A percentile compares a stretch with the other conserved stretches of the same genome.
These are phyloP conservation scores for Phenacoccus solenopsis DNA, from an alignment of 1,140 invertebrate genomes.

Conservation along the genomic window DNA sequence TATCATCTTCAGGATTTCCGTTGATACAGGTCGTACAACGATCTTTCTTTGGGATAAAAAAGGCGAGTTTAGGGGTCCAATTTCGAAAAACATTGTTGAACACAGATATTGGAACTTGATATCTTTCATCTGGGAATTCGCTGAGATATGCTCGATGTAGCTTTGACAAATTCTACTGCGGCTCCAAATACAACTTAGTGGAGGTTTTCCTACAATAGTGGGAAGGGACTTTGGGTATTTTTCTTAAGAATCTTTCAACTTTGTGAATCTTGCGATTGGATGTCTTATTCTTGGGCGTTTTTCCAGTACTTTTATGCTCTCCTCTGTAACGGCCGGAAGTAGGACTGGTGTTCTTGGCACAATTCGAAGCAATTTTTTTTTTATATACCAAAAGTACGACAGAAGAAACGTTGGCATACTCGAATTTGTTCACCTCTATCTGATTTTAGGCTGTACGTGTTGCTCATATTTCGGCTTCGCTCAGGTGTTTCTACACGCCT, in stretches of 20 bases:
- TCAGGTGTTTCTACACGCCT: neutral
- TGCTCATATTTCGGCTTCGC: neutral
- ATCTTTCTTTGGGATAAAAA: constrained; percentile 28
- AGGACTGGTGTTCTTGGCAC: neutral
- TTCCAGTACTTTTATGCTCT: neutral
- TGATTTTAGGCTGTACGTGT: neutral
- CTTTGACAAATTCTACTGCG: neutral
- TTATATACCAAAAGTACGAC: neutral
- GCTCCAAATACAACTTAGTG: neutral
- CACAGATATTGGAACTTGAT: constrained; percentile 9
- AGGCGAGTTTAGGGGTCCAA: constrained; percentile 21
- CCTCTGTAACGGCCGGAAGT: neutral
- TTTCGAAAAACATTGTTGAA: constrained; percentile 21
- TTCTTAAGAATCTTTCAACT: neutral
- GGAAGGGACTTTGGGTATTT: neutral
- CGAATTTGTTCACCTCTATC: neutral
- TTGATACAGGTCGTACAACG: constrained; percentile 27
- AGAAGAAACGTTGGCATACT: neutral
- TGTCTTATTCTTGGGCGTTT: neutral
- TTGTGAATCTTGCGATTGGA: neutral
- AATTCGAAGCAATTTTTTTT: neutral
- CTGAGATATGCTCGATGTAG: neutral
- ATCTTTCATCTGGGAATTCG: constrained; percentile 1
- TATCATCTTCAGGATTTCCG: constrained; percentile 23
- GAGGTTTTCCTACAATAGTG: neutral